phyloP scores from a whole-genome alignment of 1,140 invertebrate genomes.

The Popillia japonica region DNA sequence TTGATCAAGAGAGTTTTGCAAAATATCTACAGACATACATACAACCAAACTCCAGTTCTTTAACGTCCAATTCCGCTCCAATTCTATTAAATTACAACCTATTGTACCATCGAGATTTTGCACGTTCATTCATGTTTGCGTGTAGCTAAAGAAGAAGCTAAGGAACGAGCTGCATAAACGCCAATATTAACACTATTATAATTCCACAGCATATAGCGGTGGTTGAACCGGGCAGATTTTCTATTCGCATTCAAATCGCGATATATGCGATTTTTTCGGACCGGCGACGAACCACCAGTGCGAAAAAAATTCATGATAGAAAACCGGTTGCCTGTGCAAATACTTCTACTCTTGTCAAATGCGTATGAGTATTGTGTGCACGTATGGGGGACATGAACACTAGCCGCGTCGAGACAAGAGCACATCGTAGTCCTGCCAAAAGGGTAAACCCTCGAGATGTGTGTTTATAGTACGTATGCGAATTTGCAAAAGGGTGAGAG shows the following conservation, averaged over 20 bases:
- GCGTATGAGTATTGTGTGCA: background rate
- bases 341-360: constrained; percentile 8
- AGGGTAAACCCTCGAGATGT: constrained; percentile 27
- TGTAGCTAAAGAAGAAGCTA: background rate
- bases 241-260: constrained; percentile 31
- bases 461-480: background rate
- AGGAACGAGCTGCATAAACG: background rate
- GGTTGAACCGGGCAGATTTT: constrained; percentile 20
- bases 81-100: too few relatives aligned
- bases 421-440: constrained; percentile 4
- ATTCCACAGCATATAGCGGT: background rate
- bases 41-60: too few relatives aligned
- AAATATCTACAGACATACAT: too few relatives aligned
- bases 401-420: constrained; percentile 8
- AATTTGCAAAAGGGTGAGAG: background rate
- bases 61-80: too few relatives aligned
- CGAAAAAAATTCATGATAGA: constrained; percentile 7
- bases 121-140: background rate
- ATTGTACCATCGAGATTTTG: too few relatives aligned
- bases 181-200: background rate
- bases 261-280: constrained; percentile 23
- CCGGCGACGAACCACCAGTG: background rate
- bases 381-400: constrained; percentile 1
- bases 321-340: constrained; percentile 26
- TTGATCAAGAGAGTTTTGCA: too few relatives aligned